Evolutionary conservation across 2,113 vertebrate species (phyloP).

Genomic region (Microtus ochrogaster): DNA sequence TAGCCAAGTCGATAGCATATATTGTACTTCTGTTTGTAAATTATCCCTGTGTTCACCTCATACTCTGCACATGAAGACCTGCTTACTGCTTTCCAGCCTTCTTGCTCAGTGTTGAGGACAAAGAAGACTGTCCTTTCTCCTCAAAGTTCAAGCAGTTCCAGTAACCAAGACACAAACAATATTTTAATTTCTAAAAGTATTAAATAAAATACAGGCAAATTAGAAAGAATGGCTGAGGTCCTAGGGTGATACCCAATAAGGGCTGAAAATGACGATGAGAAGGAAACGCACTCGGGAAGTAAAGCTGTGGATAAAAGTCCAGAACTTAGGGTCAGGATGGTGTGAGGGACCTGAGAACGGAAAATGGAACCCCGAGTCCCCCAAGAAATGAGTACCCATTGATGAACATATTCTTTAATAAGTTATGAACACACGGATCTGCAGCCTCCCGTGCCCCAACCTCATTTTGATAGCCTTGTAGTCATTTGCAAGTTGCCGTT

Average conservation of each 20-base stretch:
- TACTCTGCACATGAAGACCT: not conserved
- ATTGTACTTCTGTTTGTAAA: not conserved
- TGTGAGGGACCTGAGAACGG: not conserved
- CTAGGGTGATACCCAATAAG: not conserved
- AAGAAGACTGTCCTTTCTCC: not conserved
- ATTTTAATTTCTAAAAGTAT: not conserved
- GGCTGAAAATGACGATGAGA: not conserved
- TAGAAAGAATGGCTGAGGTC: not conserved
- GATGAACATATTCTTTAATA: not conserved
- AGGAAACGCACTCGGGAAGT: not conserved
- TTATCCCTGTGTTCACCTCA: not conserved
- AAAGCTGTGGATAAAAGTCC: not conserved
- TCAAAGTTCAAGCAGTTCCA: not conserved
- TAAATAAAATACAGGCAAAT: not conserved
- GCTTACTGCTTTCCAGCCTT: not conserved
- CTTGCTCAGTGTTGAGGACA: not conserved
- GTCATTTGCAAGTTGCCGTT: not conserved
- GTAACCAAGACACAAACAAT: not conserved
- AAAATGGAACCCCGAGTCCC: not conserved
- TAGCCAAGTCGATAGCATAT: not conserved
- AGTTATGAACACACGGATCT: not conserved
- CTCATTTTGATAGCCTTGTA: not conserved
- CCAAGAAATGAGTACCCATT: not conserved
- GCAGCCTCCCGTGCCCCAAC: not conserved
- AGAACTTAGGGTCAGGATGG: not conserved